A percentile compares a stretch with the other conserved stretches of the same genome.
Conservation (phyloP, 2,797 vertebrate species). For the Saguinus oedipus region DNA sequence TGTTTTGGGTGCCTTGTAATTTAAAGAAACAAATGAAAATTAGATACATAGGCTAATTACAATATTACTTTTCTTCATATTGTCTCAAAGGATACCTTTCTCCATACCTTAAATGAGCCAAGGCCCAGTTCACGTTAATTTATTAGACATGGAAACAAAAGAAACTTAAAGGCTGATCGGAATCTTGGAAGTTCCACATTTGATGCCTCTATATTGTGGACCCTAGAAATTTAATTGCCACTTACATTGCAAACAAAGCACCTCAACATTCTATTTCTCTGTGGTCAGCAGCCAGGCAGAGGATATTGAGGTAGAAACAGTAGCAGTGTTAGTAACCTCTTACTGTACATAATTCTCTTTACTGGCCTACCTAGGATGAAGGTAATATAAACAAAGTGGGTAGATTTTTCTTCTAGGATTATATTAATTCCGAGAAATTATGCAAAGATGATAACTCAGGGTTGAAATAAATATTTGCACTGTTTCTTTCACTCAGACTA, state of each 20-base stretch:
- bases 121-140: neutral
- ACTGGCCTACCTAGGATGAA: neutral
- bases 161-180: neutral
- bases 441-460: neutral
- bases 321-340: neutral
- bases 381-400: neutral
- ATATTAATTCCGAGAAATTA: neutral
- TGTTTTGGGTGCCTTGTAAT: neutral
- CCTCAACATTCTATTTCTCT: neutral
- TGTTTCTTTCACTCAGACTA: neutral
- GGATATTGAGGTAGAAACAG: neutral
- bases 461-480: neutral
- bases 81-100: neutral
- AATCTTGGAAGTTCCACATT: neutral
- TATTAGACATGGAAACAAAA: neutral
- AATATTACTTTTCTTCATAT: neutral
- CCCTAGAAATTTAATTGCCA: neutral
- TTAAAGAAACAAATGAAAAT: conserved; percentile 2
- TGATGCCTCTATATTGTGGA: neutral
- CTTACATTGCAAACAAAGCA: neutral
- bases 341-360: neutral
- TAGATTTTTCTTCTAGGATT: neutral
- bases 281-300: neutral
- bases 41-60: neutral
- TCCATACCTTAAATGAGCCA: neutral